Percentiles rank a stretch among this genome's conserved stretches.
Conservation (phyloP, 2,888 invertebrate species). For the Abscondita cerata region DNA sequence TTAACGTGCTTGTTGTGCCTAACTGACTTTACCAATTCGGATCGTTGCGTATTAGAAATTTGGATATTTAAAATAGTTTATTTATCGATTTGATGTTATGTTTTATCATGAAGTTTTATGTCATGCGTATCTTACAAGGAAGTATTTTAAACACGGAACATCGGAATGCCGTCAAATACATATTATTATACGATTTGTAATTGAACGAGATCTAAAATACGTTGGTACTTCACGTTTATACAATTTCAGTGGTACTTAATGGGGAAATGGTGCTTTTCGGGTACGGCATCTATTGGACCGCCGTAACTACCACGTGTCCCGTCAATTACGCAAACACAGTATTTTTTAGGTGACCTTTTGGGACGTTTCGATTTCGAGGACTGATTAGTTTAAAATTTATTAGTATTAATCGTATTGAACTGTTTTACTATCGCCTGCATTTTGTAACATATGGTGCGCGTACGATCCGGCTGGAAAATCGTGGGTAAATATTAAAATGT, state of each 20-base stretch:
- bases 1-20: slow-evolving; percentile 53
- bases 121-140: slow-evolving; percentile 73
- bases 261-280: slow-evolving; percentile 77
- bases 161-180: slow-evolving; percentile 72
- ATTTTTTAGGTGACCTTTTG: slow-evolving; percentile 79
- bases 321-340: slow-evolving; percentile 74
- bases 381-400: no score
- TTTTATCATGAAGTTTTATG: slow-evolving; percentile 70
- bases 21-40: slow-evolving; percentile 60
- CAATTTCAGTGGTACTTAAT: slow-evolving; percentile 73
- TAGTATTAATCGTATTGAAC: slow-evolving; percentile 80
- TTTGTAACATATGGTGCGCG: slow-evolving; percentile 82
- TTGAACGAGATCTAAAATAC: no score
- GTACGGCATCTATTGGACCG: slow-evolving; percentile 77
- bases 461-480: slow-evolving; percentile 87
- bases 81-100: slow-evolving; percentile 62
- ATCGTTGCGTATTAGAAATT: slow-evolving; percentile 57
- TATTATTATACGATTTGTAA: no score
- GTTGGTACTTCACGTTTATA: no score
- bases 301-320: slow-evolving; percentile 66
- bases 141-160: slow-evolving; percentile 75
- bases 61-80: slow-evolving; percentile 66
- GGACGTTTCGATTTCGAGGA: no score
- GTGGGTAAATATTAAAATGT: slow-evolving; percentile 90
- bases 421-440: slow-evolving; percentile 77